These are phyloP conservation scores for Rutpela maculata DNA, from an alignment of 2,888 invertebrate species.

Conservation along the genomic window DNA sequence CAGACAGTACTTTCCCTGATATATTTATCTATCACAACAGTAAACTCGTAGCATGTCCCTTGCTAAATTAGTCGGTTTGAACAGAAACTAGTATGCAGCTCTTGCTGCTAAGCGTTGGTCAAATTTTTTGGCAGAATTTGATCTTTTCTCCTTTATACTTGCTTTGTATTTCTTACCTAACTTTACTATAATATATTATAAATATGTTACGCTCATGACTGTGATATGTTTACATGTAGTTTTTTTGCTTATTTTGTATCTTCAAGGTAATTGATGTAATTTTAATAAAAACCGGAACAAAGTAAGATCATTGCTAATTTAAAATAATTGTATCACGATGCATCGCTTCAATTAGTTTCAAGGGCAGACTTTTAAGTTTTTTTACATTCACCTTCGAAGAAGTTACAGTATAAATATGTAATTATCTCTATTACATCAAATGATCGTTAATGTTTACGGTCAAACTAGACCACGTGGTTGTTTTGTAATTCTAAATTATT, in stretches of 20 bases:
- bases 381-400: constrained; percentile 50
- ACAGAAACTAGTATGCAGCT: too few relatives aligned
- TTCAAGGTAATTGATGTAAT: constrained; percentile 59
- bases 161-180: too few relatives aligned
- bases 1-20: too few relatives aligned
- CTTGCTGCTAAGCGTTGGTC: too few relatives aligned
- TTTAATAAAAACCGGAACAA: constrained; percentile 60
- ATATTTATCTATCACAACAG: too few relatives aligned
- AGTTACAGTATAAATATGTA: constrained; percentile 42
- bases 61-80: too few relatives aligned
- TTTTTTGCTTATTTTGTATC: constrained; percentile 39
- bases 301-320: constrained; percentile 55
- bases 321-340: constrained; percentile 60
- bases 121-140: too few relatives aligned
- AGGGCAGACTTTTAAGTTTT: constrained; percentile 52
- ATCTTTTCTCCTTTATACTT: too few relatives aligned
- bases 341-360: constrained; percentile 53
- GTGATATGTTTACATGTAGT: background rate
- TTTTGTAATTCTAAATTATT: constrained; percentile 20
- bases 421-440: constrained; percentile 33
- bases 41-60: too few relatives aligned
- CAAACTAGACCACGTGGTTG: constrained; percentile 28
- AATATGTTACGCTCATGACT: background rate
- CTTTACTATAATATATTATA: too few relatives aligned
- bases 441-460: constrained; percentile 25